Conservation (phyloP, 1,140 invertebrate genomes). For the Sinella curviseta region DNA sequence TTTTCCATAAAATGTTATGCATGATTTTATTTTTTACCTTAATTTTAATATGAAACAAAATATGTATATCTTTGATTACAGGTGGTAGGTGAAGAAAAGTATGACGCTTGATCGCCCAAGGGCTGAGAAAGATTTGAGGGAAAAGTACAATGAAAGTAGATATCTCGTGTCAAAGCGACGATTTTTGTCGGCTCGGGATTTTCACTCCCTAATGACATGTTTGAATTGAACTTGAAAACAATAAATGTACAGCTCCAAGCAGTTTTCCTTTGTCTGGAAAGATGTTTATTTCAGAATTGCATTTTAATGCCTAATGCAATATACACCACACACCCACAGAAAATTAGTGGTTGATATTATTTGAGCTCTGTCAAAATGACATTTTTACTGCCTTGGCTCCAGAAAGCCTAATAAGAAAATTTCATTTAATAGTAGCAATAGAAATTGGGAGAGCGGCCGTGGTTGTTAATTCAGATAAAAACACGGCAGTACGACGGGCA, state of each 20-base stretch:
- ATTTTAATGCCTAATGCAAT: slow-evolving; percentile 11
- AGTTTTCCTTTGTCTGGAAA: neutral
- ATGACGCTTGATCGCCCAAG: neutral
- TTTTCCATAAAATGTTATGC: neutral
- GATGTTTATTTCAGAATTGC: neutral
- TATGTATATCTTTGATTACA: neutral
- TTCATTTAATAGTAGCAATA: no score
- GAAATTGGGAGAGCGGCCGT: no score
- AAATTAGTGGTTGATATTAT: slow-evolving; percentile 19
- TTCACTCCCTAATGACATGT: slow-evolving; percentile 21
- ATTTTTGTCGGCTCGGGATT: neutral
- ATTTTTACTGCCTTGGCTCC: neutral
- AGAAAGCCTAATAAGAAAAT: neutral
- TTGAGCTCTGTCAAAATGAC: neutral
- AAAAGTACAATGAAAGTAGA: no score
- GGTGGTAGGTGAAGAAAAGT: neutral
- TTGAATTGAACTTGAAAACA: neutral
- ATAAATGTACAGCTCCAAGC: neutral
- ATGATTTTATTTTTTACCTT: neutral
- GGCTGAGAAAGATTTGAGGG: neutral
- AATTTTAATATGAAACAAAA: neutral
- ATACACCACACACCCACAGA: neutral
- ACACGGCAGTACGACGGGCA: no score
- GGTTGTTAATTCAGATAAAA: no score
- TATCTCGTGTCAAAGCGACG: slow-evolving; percentile 5